Percentiles rank a stretch among this genome's conserved stretches.
phyloP scores from a whole-genome alignment of 30 jellyfish, hydroid and myxozoan genomes.

The Hydractinia echinata region DNA sequence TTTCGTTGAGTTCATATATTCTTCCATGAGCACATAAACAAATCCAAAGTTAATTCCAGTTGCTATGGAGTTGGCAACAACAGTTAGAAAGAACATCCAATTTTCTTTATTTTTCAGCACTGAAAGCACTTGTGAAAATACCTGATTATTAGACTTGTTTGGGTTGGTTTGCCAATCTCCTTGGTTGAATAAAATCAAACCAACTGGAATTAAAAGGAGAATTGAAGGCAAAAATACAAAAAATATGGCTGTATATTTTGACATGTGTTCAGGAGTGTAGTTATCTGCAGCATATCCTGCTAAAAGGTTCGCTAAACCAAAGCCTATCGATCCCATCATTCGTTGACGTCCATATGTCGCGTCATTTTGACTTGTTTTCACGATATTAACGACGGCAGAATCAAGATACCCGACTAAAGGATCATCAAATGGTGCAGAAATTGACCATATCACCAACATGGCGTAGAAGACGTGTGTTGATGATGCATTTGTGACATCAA shows the following conservation, averaged over 20 bases:
- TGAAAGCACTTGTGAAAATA: background rate
- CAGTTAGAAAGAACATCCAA: slow-evolving; percentile 45
- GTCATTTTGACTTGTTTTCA: background rate
- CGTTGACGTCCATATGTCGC: slow-evolving; percentile 59
- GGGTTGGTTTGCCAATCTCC: background rate
- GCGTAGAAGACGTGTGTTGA: background rate
- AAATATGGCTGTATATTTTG: background rate
- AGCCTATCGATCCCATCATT: slow-evolving; percentile 76
- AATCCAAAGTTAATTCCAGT: slow-evolving; percentile 59
- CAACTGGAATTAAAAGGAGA: background rate
- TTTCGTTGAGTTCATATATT: slow-evolving; percentile 29
- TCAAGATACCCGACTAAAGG: background rate
- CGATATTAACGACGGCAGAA: slow-evolving; percentile 6
- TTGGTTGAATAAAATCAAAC: background rate
- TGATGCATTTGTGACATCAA: too few species aligned
- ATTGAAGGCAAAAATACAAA: background rate
- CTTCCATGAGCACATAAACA: slow-evolving; percentile 47
- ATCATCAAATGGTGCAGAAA: background rate
- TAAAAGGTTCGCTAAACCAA: slow-evolving; percentile 54
- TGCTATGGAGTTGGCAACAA: slow-evolving; percentile 46
- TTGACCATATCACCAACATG: background rate
- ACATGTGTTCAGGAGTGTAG: background rate
- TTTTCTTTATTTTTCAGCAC: slow-evolving; percentile 39
- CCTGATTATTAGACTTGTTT: background rate
- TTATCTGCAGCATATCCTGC: slow-evolving; percentile 53